Base-by-base conservation (phyloP, 2,888 invertebrate species). In the Clanis bilineata region DNA sequence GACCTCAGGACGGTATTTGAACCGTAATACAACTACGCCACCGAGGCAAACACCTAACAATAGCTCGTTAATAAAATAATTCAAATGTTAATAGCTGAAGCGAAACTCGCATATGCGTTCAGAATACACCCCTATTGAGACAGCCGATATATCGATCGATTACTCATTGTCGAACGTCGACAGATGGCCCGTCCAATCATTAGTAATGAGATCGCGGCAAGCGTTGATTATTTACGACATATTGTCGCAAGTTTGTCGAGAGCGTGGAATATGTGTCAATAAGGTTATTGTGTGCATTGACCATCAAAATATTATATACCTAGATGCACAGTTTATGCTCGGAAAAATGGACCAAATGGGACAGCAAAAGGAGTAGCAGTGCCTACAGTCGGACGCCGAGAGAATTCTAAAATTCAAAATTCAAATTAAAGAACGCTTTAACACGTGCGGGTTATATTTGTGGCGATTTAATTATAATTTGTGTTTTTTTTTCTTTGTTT, bases 141-240 rank as follows among this genome's bases (percentile, higher is more conserved):
- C 36, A 56, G n/a, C 39, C 36, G 62, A 59, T 61, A 63, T 57
- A 69, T 69, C 65, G 67, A 77, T 79, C 79, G 79, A 81, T 82
- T 76, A 71, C 63, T 72, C 71, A 67, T 73, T 71, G 22, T 61
- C 80, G 86, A 67, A 72, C 70, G 22, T 61, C 80, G 86, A 85
- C 88, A 88, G 88, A 88, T 88, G 88, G 86, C 76, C 67, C 66
- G 63, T 64, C 79, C 79, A 79, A 84, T 83, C 82, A 66, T 63
- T 64, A 57, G 66, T 72, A 72, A 72, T 64, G 68, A 69, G 70
- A 71, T 67, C 66, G 59, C 43, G 36, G 55, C 36, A 28, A 10
- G 44, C 59, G 56, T 32, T 60, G 56, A 60, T 65, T 63, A 65
- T 69, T 64, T 62, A 66, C 61, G 64, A 65, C 63, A 61, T 66